Conservation (phyloP, 2,113 vertebrate genomes). For the Notothenia rossii region DNA sequence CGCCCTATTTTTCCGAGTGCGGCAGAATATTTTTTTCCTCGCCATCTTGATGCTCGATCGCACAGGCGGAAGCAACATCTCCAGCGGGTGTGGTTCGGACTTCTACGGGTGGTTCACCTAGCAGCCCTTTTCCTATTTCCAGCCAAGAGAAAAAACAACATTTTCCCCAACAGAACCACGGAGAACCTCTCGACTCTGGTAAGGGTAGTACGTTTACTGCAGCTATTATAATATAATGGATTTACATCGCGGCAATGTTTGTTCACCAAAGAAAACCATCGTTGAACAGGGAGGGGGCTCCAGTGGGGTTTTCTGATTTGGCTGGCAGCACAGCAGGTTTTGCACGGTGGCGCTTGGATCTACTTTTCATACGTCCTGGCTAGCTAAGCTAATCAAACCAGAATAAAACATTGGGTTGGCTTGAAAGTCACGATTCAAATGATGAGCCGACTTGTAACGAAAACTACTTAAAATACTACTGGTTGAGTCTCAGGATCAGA, state of each 20-base stretch:
- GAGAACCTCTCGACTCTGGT: conserved; percentile 78
- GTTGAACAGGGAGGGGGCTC: conserved; percentile 67
- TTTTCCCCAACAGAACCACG: conserved; percentile 63
- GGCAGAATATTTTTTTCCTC: conserved; percentile 84
- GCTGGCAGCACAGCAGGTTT: conserved; percentile 74
- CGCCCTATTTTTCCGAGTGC: conserved; percentile 83
- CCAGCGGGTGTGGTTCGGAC: conserved; percentile 80
- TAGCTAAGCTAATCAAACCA: conserved; percentile 64
- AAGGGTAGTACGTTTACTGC: conserved; percentile 9
- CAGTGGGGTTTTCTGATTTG: conserved; percentile 74
- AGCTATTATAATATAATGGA: neutral
- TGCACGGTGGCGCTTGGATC: conserved; percentile 76
- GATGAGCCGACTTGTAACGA: neutral
- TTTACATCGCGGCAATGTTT: conserved; percentile 16
- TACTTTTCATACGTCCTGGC: conserved; percentile 77
- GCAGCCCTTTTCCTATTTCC: conserved; percentile 73
- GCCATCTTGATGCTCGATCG: conserved; percentile 89
- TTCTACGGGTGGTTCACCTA: conserved; percentile 79
- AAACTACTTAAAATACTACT: rapidly evolving
- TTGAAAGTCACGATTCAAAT: neutral
- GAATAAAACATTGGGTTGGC: conserved; percentile 32
- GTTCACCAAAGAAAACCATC: conserved; percentile 62
- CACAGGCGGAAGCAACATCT: conserved; percentile 68
- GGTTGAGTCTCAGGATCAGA: rapidly evolving
- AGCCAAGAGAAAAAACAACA: conserved; percentile 56